Evolutionary conservation across 92 coral and sea anemone genomes (phyloP).

Genomic region (Parazoanthus swiftii): DNA sequence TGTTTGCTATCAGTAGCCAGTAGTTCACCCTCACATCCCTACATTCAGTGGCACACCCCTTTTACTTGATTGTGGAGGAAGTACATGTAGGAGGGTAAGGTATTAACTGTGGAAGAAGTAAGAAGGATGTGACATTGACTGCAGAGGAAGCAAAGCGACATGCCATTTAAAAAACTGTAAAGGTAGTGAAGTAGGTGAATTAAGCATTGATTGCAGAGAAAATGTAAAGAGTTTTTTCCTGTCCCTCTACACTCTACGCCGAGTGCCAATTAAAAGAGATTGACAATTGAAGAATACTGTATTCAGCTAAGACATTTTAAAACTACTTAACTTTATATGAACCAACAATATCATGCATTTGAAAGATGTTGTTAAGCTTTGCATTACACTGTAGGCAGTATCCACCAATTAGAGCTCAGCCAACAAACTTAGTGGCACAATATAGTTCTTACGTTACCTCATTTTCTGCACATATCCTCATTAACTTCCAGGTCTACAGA

Average conservation of each 20-base stretch:
- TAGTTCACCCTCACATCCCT: too few relatives aligned
- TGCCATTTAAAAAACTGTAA: neutral
- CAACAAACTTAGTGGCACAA: neutral
- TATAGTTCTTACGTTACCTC: neutral
- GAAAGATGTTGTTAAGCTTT: neutral
- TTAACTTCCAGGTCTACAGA: slow-evolving; percentile 74
- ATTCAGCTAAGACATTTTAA: too few relatives aligned
- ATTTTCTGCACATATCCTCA: neutral
- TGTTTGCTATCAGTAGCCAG: too few relatives aligned
- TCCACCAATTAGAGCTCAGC: neutral
- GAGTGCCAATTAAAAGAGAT: neutral
- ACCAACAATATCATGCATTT: neutral
- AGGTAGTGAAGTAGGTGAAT: neutral
- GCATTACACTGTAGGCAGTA: neutral
- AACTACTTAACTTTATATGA: neutral
- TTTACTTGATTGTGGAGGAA: neutral
- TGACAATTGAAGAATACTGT: neutral
- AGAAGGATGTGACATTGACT: neutral
- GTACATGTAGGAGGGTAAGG: neutral
- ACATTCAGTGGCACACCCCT: too few relatives aligned
- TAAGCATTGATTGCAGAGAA: neutral
- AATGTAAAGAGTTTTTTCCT: too few relatives aligned
- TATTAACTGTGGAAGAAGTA: too few relatives aligned
- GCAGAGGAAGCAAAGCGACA: neutral
- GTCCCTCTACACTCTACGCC: too few relatives aligned